Conservation (phyloP, 1,140 invertebrate genomes). For the Oreohelix idahoensis region DNA sequence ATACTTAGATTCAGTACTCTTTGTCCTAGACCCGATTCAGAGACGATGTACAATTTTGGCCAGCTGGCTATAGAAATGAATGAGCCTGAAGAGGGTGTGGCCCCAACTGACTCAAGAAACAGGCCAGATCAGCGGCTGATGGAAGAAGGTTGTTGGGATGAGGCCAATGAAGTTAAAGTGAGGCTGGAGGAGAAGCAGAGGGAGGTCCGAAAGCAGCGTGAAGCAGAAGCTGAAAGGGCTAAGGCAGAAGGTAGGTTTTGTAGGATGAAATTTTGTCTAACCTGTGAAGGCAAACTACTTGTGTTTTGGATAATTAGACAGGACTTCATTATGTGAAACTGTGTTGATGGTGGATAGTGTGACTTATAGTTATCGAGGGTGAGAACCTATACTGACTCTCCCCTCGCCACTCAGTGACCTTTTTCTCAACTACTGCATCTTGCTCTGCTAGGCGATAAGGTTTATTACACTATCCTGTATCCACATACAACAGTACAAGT, state of each 20-base stretch:
- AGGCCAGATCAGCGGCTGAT: conserved; percentile 97
- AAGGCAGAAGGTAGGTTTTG: conserved; percentile 77
- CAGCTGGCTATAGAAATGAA: conserved; percentile 95
- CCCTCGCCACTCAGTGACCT: too few relatives aligned
- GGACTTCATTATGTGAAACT: too few relatives aligned
- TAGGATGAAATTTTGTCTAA: too few relatives aligned
- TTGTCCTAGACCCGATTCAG: conserved; percentile 78
- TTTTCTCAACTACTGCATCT: too few relatives aligned
- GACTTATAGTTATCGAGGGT: too few relatives aligned
- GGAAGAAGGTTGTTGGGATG: conserved; percentile 97
- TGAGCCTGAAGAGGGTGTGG: conserved; percentile 91
- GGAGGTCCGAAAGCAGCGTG: conserved; percentile 75
- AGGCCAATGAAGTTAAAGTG: conserved; percentile 92
- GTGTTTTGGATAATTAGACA: too few relatives aligned
- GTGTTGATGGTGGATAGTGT: too few relatives aligned
- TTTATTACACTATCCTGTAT: too few relatives aligned
- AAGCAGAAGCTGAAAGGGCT: conserved; percentile 86
- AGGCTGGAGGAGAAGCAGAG: conserved; percentile 95
- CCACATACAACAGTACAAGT: too few relatives aligned
- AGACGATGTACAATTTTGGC: conserved; percentile 90
- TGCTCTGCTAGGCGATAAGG: too few relatives aligned
- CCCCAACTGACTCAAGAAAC: conserved; percentile 94
- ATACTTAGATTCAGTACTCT: not conserved
- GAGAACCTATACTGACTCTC: too few relatives aligned
- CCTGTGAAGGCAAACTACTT: too few relatives aligned